These are phyloP conservation scores for Ligdia adustata DNA, from an alignment of 2,888 invertebrate genomes.

Conservation along the genomic window DNA sequence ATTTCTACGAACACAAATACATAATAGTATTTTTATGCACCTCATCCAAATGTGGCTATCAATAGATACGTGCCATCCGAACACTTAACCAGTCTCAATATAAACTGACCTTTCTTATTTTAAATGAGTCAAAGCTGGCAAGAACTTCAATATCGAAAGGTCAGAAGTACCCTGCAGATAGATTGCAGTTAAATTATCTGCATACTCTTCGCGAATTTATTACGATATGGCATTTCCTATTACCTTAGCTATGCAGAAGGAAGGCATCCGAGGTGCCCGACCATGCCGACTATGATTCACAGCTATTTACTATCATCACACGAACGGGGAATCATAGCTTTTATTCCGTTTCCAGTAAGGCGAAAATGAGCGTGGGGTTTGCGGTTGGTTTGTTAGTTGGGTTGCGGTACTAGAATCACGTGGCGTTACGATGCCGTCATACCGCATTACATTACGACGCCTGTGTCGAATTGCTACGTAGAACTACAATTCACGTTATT, in stretches of 20 bases:
- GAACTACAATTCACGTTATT: conserved; percentile 26
- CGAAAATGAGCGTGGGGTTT: conserved; percentile 22
- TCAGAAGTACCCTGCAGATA: conserved; percentile 43
- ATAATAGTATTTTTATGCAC: too few species aligned
- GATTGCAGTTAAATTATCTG: conserved; percentile 51
- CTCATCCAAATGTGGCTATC: too few species aligned
- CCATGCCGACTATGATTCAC: conserved; percentile 63
- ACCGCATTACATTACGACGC: conserved; percentile 48
- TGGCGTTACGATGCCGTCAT: conserved; percentile 65
- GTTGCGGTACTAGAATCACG: conserved; percentile 61
- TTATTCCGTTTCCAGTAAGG: conserved; percentile 24
- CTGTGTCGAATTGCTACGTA: conserved; percentile 27
- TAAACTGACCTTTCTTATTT: conserved; percentile 9
- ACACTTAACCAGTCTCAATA: conserved; percentile 8
- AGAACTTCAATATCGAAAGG: conserved; percentile 28
- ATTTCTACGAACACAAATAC: too few species aligned
- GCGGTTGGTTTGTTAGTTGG: conserved; percentile 36
- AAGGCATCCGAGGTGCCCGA: conserved; percentile 63
- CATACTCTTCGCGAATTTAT: conserved; percentile 62
- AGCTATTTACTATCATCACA: conserved; percentile 23
- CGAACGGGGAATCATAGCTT: conserved; percentile 26
- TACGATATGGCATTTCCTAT: conserved; percentile 73
- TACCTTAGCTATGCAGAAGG: conserved; percentile 71
- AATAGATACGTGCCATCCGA: too few species aligned
- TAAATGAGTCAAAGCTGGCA: conserved; percentile 19